Evolutionary conservation across 2,113 vertebrate genomes (phyloP).

Genomic region (Ornithorhynchus anatinus): DNA sequence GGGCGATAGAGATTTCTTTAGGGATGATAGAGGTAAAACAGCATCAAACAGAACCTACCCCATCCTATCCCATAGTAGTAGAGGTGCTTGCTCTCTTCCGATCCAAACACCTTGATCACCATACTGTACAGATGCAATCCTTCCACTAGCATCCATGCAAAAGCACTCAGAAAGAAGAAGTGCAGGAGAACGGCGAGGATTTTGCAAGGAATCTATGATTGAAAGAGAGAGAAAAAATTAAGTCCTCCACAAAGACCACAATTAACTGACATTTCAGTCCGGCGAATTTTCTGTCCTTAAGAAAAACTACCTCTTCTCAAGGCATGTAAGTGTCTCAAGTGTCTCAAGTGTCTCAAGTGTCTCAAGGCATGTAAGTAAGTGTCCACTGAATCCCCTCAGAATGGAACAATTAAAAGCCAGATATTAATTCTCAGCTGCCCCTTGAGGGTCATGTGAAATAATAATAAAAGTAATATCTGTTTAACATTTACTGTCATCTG

Average conservation of each 20-base stretch:
- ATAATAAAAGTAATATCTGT: no score
- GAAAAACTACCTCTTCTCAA: no score
- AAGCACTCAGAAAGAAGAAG: conserved; percentile 94
- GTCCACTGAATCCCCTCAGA: fast-evolving
- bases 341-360: fast-evolving
- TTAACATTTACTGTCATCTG: no score
- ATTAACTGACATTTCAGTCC: not conserved
- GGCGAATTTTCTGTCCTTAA: no score
- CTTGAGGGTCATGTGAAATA: no score
- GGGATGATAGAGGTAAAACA: no score
- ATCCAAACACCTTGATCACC: conserved; percentile 95
- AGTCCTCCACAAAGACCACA: fast-evolving
- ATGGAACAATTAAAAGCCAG: no score
- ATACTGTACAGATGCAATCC: conserved; percentile 96
- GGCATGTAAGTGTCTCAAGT: no score
- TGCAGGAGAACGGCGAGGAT: conserved; percentile 90
- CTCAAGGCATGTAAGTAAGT: no score
- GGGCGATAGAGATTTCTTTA: no score
- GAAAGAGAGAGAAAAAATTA: not conserved
- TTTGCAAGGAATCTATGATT: conserved; percentile 84
- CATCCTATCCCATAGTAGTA: conserved; percentile 92
- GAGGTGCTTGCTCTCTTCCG: conserved; percentile 90
- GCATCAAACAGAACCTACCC: conserved; percentile 77
- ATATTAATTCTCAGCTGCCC: no score
- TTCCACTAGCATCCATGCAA: conserved; percentile 97